Evolutionary conservation across 2,113 vertebrate species (phyloP).

Genomic region (Benitochromis conjunctus): DNA sequence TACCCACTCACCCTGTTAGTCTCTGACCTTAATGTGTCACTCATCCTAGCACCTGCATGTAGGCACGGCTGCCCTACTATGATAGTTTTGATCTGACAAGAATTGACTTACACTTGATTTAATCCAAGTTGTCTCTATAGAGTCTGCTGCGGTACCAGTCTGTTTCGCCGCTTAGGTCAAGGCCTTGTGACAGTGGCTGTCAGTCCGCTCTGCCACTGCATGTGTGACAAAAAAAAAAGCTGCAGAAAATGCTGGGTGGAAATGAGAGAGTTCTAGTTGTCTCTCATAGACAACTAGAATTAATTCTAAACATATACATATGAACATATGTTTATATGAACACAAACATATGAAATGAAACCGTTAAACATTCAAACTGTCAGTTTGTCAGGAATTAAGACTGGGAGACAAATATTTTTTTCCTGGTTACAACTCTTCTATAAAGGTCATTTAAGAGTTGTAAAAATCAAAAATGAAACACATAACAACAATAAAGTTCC

Average conservation of each 20-base stretch:
- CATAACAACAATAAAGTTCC: neutral
- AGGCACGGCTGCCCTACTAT: constrained; percentile 47
- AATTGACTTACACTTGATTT: constrained; percentile 64
- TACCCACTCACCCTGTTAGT: constrained; percentile 18
- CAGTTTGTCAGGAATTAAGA: neutral
- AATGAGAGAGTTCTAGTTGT: no score
- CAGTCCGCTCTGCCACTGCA: constrained; percentile 12
- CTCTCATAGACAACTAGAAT: neutral
- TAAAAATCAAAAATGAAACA: neutral
- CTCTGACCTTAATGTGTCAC: constrained; percentile 66
- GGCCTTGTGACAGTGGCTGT: constrained; percentile 55
- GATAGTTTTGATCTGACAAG: constrained; percentile 66
- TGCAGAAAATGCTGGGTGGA: neutral
- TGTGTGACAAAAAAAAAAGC: neutral
- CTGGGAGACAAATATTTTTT: neutral
- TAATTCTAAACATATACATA: constrained; percentile 33
- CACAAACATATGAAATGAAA: constrained; percentile 20
- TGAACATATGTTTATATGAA: no score
- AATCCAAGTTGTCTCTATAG: constrained; percentile 55
- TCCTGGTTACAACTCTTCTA: neutral
- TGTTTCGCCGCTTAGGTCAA: constrained; percentile 52
- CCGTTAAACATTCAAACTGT: neutral
- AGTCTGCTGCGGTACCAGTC: constrained; percentile 47
- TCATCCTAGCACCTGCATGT: constrained; percentile 61
- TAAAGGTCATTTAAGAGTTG: neutral